These are phyloP conservation scores for Fragum whitleyi DNA, from an alignment of 2,888 invertebrate genomes.

Conservation along the genomic window DNA sequence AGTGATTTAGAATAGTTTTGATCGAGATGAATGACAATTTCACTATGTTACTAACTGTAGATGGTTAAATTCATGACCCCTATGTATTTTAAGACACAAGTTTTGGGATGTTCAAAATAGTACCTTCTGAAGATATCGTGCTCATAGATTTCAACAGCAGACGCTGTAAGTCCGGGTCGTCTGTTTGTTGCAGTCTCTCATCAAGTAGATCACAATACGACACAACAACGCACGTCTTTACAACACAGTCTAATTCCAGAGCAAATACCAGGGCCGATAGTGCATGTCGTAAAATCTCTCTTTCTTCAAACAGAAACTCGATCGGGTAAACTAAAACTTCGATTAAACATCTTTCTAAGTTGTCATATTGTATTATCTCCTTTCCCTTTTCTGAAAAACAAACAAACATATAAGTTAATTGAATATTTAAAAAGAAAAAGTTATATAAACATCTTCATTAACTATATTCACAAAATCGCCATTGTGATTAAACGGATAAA, in stretches of 20 bases:
- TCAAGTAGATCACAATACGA: conserved; percentile 7
- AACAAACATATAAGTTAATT: background rate
- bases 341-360: background rate
- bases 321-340: background rate
- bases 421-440: background rate
- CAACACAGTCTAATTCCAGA: background rate
- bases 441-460: background rate
- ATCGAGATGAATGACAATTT: no score
- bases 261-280: background rate
- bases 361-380: background rate
- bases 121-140: conserved; percentile 1
- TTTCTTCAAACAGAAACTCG: background rate
- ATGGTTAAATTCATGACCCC: no score
- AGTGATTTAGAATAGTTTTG: no score
- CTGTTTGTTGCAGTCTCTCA: conserved; percentile 3
- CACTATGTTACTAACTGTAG: no score
- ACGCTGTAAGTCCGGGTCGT: background rate
- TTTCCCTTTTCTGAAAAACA: conserved; percentile 5
- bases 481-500: background rate
- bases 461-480: no score
- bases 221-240: background rate
- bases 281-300: background rate
- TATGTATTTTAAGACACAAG: no score
- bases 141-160: conserved; percentile 5
- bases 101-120: no score